These are phyloP conservation scores for Lophius americanus DNA, from an alignment of 2,797 vertebrate species.

Conservation along the genomic window DNA sequence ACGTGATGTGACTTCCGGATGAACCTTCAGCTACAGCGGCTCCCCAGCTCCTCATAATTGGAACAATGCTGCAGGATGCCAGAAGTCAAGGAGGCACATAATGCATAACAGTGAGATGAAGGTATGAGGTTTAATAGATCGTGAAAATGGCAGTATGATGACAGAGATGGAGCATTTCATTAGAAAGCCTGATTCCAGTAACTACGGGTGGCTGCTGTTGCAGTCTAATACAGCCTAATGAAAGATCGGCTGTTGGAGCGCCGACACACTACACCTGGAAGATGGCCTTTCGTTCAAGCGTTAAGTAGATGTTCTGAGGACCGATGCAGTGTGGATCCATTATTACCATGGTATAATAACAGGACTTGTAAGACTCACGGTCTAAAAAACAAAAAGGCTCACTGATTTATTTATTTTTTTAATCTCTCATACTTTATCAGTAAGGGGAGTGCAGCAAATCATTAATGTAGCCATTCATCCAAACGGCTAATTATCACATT, in stretches of 20 bases:
- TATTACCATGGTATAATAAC: constrained; percentile 10
- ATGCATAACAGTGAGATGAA: constrained; percentile 62
- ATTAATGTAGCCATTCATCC: constrained; percentile 18
- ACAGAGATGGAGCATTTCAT: constrained; percentile 78
- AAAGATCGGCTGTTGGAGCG: constrained; percentile 51
- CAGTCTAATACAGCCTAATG: constrained; percentile 42
- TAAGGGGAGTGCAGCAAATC: background rate
- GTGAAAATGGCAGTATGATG: constrained; percentile 68
- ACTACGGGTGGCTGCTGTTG: constrained; percentile 54
- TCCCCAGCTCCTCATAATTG: constrained; percentile 47
- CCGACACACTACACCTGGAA: constrained; percentile 54
- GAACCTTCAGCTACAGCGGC: constrained; percentile 17
- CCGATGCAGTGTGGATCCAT: background rate
- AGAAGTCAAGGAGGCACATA: constrained; percentile 57
- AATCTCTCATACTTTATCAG: background rate
- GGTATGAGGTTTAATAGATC: constrained; percentile 73
- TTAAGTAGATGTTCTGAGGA: constrained; percentile 46
- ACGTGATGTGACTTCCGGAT: constrained; percentile 49
- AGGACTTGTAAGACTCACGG: background rate
- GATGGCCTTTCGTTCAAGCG: constrained; percentile 50
- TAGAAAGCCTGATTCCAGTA: constrained; percentile 55
- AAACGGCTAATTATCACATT: constrained; percentile 18
- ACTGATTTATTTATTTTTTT: background rate
- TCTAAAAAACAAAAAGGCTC: background rate
- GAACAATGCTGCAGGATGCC: constrained; percentile 60